phyloP scores from a whole-genome alignment of 2,888 invertebrate genomes.

The Esperia sulphurella region DNA sequence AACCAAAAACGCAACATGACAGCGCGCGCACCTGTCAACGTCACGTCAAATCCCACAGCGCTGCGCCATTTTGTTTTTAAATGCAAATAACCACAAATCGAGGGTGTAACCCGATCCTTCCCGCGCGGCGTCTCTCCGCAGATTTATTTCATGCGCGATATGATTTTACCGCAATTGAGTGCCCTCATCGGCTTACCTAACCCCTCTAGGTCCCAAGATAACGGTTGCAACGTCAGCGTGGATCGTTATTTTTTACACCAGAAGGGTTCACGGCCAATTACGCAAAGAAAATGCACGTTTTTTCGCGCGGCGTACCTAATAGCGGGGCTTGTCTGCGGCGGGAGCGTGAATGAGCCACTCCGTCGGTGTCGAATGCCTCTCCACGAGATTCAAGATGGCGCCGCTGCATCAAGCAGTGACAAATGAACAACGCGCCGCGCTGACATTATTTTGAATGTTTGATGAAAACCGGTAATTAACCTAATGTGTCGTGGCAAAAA shows the following conservation, averaged over 20 bases:
- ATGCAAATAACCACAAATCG: slow-evolving; percentile 70
- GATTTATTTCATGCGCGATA: slow-evolving; percentile 74
- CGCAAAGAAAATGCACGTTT: slow-evolving; percentile 56
- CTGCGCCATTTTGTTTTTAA: slow-evolving; percentile 64
- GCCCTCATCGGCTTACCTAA: slow-evolving; percentile 29
- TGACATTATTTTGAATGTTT: slow-evolving; percentile 17
- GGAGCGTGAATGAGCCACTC: slow-evolving; percentile 59
- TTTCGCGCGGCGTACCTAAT: slow-evolving; percentile 41
- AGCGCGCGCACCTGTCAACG: slow-evolving; percentile 63
- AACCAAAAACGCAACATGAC: slow-evolving; percentile 41
- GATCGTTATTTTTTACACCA: slow-evolving; percentile 30
- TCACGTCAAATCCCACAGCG: slow-evolving; percentile 58
- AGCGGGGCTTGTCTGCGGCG: slow-evolving; percentile 47
- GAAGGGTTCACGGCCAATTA: slow-evolving; percentile 58
- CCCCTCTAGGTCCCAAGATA: slow-evolving; percentile 32
- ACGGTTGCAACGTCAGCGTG: slow-evolving; percentile 29
- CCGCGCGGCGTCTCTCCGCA: slow-evolving; percentile 50
- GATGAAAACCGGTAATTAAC: slow-evolving; percentile 24
- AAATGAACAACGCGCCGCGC: slow-evolving; percentile 47
- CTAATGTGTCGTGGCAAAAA: background rate
- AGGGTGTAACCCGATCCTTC: slow-evolving; percentile 68
- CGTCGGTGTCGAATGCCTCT: slow-evolving; percentile 64
- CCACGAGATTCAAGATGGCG: slow-evolving; percentile 53
- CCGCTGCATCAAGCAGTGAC: slow-evolving; percentile 45
- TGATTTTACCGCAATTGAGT: slow-evolving; percentile 68